A percentile compares a stretch with the other conserved stretches of the same genome.
Evolutionary conservation across 2,888 invertebrate species (phyloP).

Genomic region (Geotrupes spiniger): DNA sequence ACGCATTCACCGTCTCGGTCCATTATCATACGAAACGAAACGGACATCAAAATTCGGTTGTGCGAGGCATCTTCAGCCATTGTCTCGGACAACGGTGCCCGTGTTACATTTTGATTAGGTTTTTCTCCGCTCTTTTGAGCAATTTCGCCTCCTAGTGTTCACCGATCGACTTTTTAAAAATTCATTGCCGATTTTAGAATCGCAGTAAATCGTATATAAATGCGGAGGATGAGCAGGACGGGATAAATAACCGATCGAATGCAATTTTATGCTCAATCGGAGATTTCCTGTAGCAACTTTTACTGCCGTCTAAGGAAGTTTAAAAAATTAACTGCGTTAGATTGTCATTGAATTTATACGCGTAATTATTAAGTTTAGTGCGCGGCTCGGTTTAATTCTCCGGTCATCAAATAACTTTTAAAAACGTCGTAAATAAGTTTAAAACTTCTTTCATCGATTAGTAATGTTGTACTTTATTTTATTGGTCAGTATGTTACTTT

Average conservation of each 20-base stretch:
- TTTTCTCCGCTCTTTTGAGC: constrained; percentile 14
- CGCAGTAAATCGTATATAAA: not conserved
- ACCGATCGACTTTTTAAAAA: not conserved
- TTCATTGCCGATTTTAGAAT: not conserved
- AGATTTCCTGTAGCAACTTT: not conserved
- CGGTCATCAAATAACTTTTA: too few relatives aligned
- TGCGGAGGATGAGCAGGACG: not conserved
- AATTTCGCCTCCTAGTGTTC: not conserved
- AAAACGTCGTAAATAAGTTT: too few relatives aligned
- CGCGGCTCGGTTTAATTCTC: too few relatives aligned
- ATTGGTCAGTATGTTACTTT: too few relatives aligned
- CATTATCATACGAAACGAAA: constrained; percentile 14
- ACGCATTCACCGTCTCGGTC: constrained; percentile 5
- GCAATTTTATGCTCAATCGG: not conserved
- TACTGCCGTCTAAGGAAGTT: not conserved
- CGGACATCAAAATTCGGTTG: constrained; percentile 13
- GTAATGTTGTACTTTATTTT: too few relatives aligned
- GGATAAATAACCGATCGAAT: not conserved
- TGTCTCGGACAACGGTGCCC: constrained; percentile 16
- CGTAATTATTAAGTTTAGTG: too few relatives aligned
- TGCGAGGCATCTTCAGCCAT: constrained; percentile 19
- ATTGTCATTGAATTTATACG: too few relatives aligned
- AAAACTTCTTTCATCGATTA: too few relatives aligned
- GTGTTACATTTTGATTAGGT: constrained; percentile 27
- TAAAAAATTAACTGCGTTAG: too few relatives aligned